phyloP scores from a whole-genome alignment of 37 sponge, comb jelly and placozoan genomes.

The Halichondria panicea region DNA sequence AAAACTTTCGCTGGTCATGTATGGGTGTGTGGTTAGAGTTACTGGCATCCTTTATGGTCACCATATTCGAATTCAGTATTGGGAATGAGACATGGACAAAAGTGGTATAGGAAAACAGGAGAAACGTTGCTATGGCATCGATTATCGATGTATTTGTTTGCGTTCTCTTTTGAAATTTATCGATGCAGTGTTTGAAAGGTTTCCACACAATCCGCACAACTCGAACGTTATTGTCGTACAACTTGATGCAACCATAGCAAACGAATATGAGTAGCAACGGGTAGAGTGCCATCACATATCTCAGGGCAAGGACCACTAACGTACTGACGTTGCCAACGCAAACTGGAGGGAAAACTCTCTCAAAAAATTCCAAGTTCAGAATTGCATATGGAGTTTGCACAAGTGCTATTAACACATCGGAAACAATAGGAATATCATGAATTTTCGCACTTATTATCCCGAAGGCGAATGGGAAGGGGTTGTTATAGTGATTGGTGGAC shows the following conservation, averaged over 20 bases:
- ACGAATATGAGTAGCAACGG: conserved; percentile 40
- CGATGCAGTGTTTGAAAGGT: conserved; percentile 33
- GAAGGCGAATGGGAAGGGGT: conserved; percentile 2
- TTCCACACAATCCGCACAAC: conserved; percentile 9
- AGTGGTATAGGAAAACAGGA: conserved; percentile 52
- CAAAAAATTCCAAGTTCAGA: conserved; percentile 72
- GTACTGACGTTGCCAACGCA: conserved; percentile 23
- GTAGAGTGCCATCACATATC: conserved; percentile 44
- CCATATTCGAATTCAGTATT: conserved; percentile 13
- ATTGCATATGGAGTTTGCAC: conserved; percentile 19
- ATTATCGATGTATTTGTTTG: conserved; percentile 32
- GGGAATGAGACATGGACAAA: conserved; percentile 28
- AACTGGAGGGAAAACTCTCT: not conserved
- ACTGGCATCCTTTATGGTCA: not conserved
- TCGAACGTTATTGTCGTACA: conserved; percentile 21
- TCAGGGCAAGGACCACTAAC: conserved; percentile 6
- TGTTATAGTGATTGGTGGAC: conserved; percentile 15
- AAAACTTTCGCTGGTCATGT: not conserved
- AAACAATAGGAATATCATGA: not conserved
- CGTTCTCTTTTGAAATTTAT: not conserved
- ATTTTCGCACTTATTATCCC: not conserved
- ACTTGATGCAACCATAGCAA: conserved; percentile 14
- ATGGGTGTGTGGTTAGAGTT: not conserved
- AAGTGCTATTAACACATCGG: not conserved
- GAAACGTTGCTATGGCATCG: conserved; percentile 42